Evolutionary conservation across 2,113 vertebrate genomes (phyloP).

Genomic region (Stictonetta naevosa): DNA sequence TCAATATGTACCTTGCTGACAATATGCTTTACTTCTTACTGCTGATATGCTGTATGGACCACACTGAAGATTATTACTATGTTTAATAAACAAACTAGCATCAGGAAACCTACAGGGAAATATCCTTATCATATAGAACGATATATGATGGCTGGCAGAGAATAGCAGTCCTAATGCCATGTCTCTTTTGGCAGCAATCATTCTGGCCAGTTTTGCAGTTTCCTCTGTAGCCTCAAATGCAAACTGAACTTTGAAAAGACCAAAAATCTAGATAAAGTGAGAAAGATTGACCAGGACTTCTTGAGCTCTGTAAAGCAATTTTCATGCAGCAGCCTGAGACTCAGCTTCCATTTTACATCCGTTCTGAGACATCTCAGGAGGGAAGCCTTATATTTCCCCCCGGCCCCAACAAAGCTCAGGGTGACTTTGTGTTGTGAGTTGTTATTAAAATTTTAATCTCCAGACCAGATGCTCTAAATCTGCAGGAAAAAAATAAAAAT

Average conservation of each 20-base stretch:
- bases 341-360: background rate
- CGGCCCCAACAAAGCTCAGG: background rate
- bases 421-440: constrained; percentile 8
- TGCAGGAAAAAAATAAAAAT: background rate
- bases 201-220: background rate
- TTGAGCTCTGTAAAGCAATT: background rate
- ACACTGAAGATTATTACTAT: background rate
- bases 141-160: background rate
- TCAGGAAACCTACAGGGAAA: background rate
- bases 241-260: constrained; percentile 9
- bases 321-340: background rate
- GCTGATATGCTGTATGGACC: background rate
- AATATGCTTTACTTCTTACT: background rate
- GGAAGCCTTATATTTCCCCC: background rate
- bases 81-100: background rate
- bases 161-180: background rate
- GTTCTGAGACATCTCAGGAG: background rate
- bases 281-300: background rate
- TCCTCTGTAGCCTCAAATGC: background rate
- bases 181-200: background rate
- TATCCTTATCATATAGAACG: background rate
- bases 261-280: background rate
- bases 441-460: background rate
- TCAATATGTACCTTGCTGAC: background rate
- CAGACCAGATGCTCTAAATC: background rate